Evolutionary conservation across 2,113 vertebrate species (phyloP).

Genomic region (Mormyrus iriodes): DNA sequence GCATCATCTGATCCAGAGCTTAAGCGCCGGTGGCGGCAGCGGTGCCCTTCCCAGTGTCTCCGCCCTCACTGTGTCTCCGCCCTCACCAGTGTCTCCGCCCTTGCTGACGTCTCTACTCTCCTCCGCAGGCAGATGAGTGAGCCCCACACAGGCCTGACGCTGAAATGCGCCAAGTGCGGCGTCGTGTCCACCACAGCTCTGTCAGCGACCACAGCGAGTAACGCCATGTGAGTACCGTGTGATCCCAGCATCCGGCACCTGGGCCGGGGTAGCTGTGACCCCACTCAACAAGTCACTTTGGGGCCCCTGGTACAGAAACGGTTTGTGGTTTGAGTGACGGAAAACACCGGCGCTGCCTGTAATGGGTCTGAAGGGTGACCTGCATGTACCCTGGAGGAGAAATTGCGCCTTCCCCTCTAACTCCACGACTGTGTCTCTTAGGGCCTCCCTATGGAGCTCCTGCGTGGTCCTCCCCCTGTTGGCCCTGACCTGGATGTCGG

Average conservation of each 20-base stretch:
- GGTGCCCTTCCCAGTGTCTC: background rate
- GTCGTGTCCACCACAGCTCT: constrained; percentile 99
- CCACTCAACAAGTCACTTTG: background rate
- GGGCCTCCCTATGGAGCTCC: constrained; percentile 98
- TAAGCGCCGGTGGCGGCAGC: background rate
- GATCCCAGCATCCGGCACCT: constrained; percentile 41
- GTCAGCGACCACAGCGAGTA: constrained; percentile 99
- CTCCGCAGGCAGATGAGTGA: constrained; percentile 99
- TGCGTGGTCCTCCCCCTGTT: constrained; percentile 94
- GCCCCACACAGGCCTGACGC: constrained; percentile 98
- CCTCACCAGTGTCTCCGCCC: background rate
- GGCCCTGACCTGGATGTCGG: constrained; percentile 98
- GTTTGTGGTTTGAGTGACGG: background rate
- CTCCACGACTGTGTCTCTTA: constrained; percentile 51
- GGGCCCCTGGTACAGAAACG: background rate
- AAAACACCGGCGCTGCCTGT: background rate
- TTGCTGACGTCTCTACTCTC: constrained; percentile 62
- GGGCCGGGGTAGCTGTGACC: constrained; percentile 10
- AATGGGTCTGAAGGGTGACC: background rate
- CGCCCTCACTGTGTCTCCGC: background rate
- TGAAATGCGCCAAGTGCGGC: constrained; percentile 99
- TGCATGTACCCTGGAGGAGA: background rate
- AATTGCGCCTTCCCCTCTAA: background rate
- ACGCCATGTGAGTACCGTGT: constrained; percentile 94
- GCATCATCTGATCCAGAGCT: constrained; percentile 37